A percentile compares a stretch with the other conserved stretches of the same genome.
Evolutionary conservation across 2,113 vertebrate species (phyloP).

Genomic region (Microtus ochrogaster): DNA sequence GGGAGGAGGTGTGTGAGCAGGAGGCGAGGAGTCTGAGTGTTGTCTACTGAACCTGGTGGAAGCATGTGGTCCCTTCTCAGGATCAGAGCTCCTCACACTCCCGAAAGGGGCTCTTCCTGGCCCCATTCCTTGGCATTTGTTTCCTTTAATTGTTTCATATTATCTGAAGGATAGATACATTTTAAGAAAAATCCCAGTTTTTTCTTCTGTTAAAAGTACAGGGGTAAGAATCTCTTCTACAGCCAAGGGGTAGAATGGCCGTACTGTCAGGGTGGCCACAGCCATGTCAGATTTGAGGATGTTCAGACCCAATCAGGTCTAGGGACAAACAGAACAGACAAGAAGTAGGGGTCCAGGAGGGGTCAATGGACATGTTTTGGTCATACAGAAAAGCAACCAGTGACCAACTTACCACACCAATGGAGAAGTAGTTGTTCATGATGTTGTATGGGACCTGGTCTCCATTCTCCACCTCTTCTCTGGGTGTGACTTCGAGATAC

Average conservation of each 20-base stretch:
- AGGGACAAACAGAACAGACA: background rate
- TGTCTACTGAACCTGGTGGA: background rate
- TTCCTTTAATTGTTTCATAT: slow-evolving; percentile 26
- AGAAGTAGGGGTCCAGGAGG: background rate
- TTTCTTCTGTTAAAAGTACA: slow-evolving; percentile 14
- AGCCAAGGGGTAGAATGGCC: background rate
- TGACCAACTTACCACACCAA: slow-evolving; percentile 93
- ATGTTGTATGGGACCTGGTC: slow-evolving; percentile 95
- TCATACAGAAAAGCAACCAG: background rate
- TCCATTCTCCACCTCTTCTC: slow-evolving; percentile 91
- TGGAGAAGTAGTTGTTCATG: slow-evolving; percentile 98
- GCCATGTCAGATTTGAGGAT: background rate
- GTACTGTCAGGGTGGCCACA: background rate
- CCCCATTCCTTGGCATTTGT: background rate
- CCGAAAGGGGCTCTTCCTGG: background rate
- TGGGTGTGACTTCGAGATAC: slow-evolving; percentile 93
- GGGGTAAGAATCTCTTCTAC: background rate
- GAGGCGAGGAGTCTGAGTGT: background rate
- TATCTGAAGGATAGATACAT: background rate
- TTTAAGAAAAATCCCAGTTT: background rate
- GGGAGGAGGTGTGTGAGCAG: background rate
- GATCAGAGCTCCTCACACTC: background rate
- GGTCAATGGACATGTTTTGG: background rate
- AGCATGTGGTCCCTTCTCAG: rapidly evolving
- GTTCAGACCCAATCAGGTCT: background rate